A percentile compares a stretch with the other conserved stretches of the same genome.
Conservation (phyloP, 2,113 vertebrate species). For the Copsychus sechellarum region DNA sequence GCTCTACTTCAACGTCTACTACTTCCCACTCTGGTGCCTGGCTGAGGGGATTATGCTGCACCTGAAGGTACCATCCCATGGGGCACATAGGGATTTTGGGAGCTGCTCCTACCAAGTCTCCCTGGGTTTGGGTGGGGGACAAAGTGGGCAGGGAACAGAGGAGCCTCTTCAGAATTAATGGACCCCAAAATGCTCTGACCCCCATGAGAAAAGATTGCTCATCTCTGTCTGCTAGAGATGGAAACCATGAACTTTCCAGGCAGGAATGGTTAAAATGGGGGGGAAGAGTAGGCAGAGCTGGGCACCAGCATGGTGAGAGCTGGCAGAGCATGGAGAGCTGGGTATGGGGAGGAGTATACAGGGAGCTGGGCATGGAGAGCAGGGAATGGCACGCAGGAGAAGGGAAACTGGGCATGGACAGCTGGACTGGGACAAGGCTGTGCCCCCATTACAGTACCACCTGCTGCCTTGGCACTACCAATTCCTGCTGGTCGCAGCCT, state of each 20-base stretch:
- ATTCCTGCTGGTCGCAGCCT: constrained; percentile 76
- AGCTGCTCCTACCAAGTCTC: background rate
- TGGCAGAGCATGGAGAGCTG: background rate
- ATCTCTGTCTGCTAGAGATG: background rate
- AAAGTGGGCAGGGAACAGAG: too few species aligned
- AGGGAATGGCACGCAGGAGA: background rate
- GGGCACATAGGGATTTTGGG: rapidly evolving
- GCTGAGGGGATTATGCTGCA: constrained; percentile 82
- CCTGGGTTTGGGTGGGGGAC: background rate
- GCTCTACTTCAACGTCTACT: constrained; percentile 85
- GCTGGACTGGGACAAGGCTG: background rate
- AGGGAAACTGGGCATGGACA: background rate
- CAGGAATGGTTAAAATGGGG: background rate
- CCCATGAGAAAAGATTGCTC: background rate
- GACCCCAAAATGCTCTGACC: background rate
- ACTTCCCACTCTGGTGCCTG: constrained; percentile 83
- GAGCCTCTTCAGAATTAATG: background rate
- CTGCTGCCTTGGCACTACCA: constrained; percentile 82
- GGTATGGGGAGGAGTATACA: background rate
- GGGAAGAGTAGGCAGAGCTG: background rate
- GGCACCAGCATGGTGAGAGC: background rate
- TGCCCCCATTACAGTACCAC: constrained; percentile 68
- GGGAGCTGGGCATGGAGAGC: background rate
- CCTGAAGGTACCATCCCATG: constrained; percentile 72
- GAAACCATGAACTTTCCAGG: background rate